Evolutionary conservation across 2,113 vertebrate genomes (phyloP).

Genomic region (Telmatochromis bifrenatus): DNA sequence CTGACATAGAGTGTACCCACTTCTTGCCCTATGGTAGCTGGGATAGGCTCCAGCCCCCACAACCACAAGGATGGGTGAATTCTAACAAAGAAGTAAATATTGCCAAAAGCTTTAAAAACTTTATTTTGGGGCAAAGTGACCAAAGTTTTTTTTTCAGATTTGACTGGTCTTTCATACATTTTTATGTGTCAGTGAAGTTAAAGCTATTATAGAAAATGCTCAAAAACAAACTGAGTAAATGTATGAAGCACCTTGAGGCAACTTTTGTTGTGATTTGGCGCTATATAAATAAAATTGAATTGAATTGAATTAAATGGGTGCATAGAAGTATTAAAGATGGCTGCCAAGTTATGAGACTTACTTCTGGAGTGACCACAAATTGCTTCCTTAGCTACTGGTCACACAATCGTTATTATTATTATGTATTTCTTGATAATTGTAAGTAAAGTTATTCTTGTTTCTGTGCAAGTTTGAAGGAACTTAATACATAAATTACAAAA

Average conservation of each 20-base stretch:
- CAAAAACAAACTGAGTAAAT: neutral
- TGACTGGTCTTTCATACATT: neutral
- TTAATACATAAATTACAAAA: neutral
- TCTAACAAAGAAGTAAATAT: neutral
- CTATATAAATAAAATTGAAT: too few relatives aligned
- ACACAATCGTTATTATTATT: neutral
- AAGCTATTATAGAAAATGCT: neutral
- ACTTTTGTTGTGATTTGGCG: too few relatives aligned
- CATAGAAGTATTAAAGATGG: neutral
- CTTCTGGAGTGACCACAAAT: neutral
- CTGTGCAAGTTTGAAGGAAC: neutral
- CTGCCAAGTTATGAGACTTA: neutral
- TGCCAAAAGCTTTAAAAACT: neutral
- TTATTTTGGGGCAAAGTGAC: neutral
- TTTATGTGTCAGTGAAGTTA: neutral
- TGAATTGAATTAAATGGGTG: neutral
- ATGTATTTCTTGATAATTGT: rapidly evolving
- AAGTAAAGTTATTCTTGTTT: neutral
- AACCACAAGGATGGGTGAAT: neutral
- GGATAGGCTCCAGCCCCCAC: neutral
- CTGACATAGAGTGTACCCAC: neutral
- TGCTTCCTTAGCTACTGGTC: neutral
- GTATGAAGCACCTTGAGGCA: rapidly evolving
- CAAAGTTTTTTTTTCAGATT: neutral
- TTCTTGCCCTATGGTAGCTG: neutral